Base-by-base conservation (phyloP, 2,797 vertebrate species). In the Hydrolagus colliei region DNA sequence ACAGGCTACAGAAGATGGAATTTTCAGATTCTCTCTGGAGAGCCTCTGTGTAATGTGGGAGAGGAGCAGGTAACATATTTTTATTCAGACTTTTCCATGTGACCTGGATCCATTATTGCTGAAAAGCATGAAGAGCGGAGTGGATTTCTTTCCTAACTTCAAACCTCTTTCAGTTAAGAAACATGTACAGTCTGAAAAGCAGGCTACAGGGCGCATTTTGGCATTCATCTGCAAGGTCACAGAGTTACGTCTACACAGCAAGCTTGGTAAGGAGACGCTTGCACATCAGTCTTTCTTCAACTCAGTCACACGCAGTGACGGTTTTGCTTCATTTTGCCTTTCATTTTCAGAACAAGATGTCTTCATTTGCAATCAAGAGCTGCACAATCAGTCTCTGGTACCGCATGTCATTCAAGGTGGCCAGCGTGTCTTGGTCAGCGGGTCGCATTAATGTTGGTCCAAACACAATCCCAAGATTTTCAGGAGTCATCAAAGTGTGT, bases 281-380 rank as follows among this genome's bases (percentile, higher is more conserved):
- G 86, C 90, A 84, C 63, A 52, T 52, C 65, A 91, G 89, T 88
- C 86, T 87, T 88, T 90, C 86, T 89, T 91, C 91, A 91, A 91
- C 91, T 92, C 91, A 88, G 88, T 87, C 89, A 91, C 87, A 88
- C 88, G 89, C 91, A 89, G 87, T 88, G 88, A 73, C 59, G 16
- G 13, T 87, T 79, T 9, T 86, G 87, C 89, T 94, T 90, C 90
- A 89, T 91, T 41, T 72, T 90, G 87, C 88, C 94, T 91, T 71
- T 16, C 14, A 67, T 10, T 82, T 4, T 84, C 32, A 99, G 92
- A 99, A 99, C 90, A 99, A 95, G 88, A 98, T 96, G 86, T 99
- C 97, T 95, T 99, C 98, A n/a, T 99, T 96, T 92, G 98, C 96
- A 87, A 99, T 98, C 93, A 99, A 92, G 87, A 98, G 94, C 93